A percentile compares a stretch with the other conserved stretches of the same genome.
phyloP scores from a whole-genome alignment of 2,797 vertebrate genomes.

The Caiman crocodilus region DNA sequence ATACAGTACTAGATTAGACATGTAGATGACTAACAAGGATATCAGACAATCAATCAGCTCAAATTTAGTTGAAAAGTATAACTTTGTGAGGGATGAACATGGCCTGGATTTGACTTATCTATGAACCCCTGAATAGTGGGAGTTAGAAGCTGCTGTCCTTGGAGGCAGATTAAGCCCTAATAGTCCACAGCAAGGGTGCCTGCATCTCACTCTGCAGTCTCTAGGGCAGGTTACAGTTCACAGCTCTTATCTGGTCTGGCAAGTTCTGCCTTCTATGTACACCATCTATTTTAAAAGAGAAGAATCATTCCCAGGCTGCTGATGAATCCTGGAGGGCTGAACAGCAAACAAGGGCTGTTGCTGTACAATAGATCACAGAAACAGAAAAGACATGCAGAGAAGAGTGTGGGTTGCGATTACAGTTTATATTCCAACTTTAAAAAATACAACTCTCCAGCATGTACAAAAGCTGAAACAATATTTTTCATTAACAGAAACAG shows the following conservation, averaged over 20 bases:
- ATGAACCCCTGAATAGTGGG: too few relatives aligned
- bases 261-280: neutral
- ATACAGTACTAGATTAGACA: neutral
- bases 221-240: neutral
- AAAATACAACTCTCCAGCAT: neutral
- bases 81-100: too few relatives aligned
- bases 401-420: neutral
- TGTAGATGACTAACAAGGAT: too few relatives aligned
- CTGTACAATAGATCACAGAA: neutral
- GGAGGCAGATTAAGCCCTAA: too few relatives aligned
- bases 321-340: too few relatives aligned
- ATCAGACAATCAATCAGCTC: too few relatives aligned
- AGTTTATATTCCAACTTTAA: neutral
- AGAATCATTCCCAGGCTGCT: neutral
- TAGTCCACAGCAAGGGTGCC: too few relatives aligned
- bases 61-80: too few relatives aligned
- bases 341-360: neutral
- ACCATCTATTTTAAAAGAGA: neutral
- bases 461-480: neutral
- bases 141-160: too few relatives aligned
- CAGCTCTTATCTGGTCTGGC: neutral
- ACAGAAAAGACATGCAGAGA: neutral
- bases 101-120: too few relatives aligned
- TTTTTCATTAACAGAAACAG: neutral
- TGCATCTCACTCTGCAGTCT: neutral